These are phyloP conservation scores for Dichetophora obliterata DNA, from an alignment of 2,888 invertebrate species.

Conservation along the genomic window DNA sequence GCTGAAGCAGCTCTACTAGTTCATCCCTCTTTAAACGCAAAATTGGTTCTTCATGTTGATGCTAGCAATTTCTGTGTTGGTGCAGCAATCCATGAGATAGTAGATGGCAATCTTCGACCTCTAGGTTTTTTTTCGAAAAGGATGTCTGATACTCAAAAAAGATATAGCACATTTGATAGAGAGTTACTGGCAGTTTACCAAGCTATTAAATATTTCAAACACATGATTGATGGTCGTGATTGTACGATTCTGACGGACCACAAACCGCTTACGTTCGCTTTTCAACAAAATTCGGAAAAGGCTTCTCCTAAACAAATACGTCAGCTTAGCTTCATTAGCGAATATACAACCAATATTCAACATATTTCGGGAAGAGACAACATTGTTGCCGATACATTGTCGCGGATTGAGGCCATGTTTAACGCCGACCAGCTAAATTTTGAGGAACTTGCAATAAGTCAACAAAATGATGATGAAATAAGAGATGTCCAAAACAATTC, in stretches of 20 bases:
- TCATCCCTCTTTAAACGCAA: not conserved
- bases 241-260: constrained; percentile 36
- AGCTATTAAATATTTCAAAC: constrained; percentile 26
- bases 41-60: constrained; percentile 41
- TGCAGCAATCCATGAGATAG: constrained; percentile 16
- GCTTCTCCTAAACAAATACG: constrained; percentile 7
- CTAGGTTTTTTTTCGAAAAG: constrained; percentile 13
- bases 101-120: not conserved
- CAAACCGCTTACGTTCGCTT: not conserved
- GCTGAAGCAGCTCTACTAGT: constrained; percentile 15
- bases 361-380: constrained; percentile 26
- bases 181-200: constrained; percentile 30
- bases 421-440: constrained; percentile 8
- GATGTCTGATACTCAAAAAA: constrained; percentile 1
- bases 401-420: constrained; percentile 16
- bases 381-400: constrained; percentile 20
- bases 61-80: constrained; percentile 45
- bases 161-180: constrained; percentile 8
- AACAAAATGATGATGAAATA: constrained; percentile 2
- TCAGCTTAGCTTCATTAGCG: constrained; percentile 23
- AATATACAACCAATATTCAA: constrained; percentile 22
- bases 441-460: constrained; percentile 17
- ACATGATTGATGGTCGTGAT: constrained; percentile 27
- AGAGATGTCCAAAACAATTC: not conserved
- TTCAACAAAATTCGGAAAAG: constrained; percentile 12